Evolutionary conservation across 1,140 invertebrate genomes (phyloP), one percentile per base, ranked within the genome.

Genomic region (Tetragonula clypearis): DNA sequence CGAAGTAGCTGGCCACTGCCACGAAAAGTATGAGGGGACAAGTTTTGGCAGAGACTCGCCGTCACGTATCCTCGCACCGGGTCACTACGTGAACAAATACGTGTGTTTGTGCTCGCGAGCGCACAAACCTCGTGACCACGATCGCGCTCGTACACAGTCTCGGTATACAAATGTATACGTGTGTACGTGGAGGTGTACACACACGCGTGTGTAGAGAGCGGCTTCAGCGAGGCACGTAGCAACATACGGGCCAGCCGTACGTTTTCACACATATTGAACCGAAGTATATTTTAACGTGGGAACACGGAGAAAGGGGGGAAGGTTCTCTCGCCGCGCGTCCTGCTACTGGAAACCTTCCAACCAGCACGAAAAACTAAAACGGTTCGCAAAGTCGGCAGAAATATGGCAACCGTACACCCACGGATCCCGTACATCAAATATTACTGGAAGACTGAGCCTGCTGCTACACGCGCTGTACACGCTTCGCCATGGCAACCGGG

Each of bases 321-420:
- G 41, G 58, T 65, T 65, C 76, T 77, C 72, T 74, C 65, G 55
- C 79, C 74, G 12, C 65, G 72, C 68, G 78, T 79, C 84, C 66
- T 26, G 84, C 82, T 81, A 91, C 88, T 93, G 92, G 92, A 93
- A 93, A 85, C 86, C 87, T 92, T 93, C 92, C 92, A 93, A 93
- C 90, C 88, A 88, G 86, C 87, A 92, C 88, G 91, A 93, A 93
- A 92, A 93, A 92, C 90, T 91, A 91, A 92, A 92, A 92, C 88
- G 92, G 86, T 92, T 91, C 87, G 90, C 90, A 92, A 92, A 93
- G 91, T 93, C 90, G 92, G 90, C 92, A 93, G 92, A 93, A 93
- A 92, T 93, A 93, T 93, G 92, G 92, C 88, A 88, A 91, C 87
- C 88, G 87, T 92, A 90, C 87, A 91, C 81, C 77, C 82, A 73